phyloP scores from a whole-genome alignment of 2,113 vertebrate genomes.

The Cromileptes altivelis region DNA sequence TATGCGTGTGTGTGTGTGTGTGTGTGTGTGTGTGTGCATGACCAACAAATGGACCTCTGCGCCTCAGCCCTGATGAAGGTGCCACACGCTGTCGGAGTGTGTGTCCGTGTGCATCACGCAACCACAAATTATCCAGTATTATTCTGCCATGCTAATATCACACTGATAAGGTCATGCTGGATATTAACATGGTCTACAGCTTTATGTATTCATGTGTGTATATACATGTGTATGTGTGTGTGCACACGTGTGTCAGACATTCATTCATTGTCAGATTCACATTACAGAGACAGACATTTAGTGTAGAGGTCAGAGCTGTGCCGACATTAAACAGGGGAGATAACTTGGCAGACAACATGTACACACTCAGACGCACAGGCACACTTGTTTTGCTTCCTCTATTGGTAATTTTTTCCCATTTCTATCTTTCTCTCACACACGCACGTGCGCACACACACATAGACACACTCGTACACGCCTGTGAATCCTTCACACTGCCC shows the following conservation, averaged over 20 bases:
- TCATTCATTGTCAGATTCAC: slow-evolving; percentile 27
- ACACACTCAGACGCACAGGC: background rate
- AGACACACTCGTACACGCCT: background rate
- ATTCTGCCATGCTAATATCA: slow-evolving; percentile 55
- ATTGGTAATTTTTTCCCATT: background rate
- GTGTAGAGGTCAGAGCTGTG: slow-evolving; percentile 45
- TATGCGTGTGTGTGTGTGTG: background rate
- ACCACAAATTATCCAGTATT: slow-evolving; percentile 64
- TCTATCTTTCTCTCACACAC: background rate
- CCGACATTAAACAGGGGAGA: slow-evolving; percentile 53
- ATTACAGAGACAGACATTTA: slow-evolving; percentile 49
- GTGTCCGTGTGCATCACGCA: slow-evolving; percentile 18
- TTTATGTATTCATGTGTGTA: background rate
- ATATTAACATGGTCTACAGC: slow-evolving; percentile 38
- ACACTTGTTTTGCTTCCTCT: background rate
- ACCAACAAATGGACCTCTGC: slow-evolving; percentile 26
- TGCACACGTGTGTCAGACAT: slow-evolving; percentile 7
- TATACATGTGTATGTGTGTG: slow-evolving; percentile 4
- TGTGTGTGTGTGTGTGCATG: background rate
- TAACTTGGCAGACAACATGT: slow-evolving; percentile 24
- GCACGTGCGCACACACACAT: background rate
- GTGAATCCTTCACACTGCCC: background rate
- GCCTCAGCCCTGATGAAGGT: slow-evolving; percentile 56
- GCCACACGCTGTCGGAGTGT: slow-evolving; percentile 42
- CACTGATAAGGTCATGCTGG: slow-evolving; percentile 71